These are phyloP conservation scores for Catotricha subobsoleta DNA, from an alignment of 2,888 invertebrate species.

Conservation along the genomic window DNA sequence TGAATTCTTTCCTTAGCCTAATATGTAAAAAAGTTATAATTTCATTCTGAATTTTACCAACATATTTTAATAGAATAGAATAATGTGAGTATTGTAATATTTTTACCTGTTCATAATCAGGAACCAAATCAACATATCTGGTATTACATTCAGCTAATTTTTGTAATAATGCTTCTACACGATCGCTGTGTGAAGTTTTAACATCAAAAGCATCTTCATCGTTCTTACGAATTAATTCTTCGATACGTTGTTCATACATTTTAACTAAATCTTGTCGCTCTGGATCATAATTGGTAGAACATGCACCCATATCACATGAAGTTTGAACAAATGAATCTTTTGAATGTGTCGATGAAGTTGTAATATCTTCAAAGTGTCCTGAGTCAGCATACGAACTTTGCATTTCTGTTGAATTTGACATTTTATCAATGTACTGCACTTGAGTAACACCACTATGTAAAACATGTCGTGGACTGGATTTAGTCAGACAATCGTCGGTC, in stretches of 20 bases:
- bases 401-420: constrained; percentile 34
- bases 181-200: constrained; percentile 62
- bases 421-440: constrained; percentile 14
- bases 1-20: constrained; percentile 48
- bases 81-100: no score
- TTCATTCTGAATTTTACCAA: neutral
- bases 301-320: constrained; percentile 31
- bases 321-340: constrained; percentile 48
- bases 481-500: constrained; percentile 25
- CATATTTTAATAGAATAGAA: neutral
- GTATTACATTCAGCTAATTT: constrained; percentile 57
- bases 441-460: constrained; percentile 9
- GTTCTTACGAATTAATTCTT: constrained; percentile 49
- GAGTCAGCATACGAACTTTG: constrained; percentile 68
- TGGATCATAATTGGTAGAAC: constrained; percentile 35
- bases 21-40: constrained; percentile 9
- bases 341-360: constrained; percentile 56
- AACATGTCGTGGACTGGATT: constrained; percentile 27
- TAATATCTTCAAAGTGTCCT: constrained; percentile 70
- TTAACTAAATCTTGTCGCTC: constrained; percentile 50
- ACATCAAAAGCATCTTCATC: constrained; percentile 49
- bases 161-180: constrained; percentile 52
- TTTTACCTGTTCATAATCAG: constrained; percentile 43
- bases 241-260: constrained; percentile 54
- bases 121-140: constrained; percentile 57